Evolutionary conservation across 2,797 vertebrate genomes (phyloP), one percentile per base, ranked within the genome.

Genomic region (Eremophila alpestris): DNA sequence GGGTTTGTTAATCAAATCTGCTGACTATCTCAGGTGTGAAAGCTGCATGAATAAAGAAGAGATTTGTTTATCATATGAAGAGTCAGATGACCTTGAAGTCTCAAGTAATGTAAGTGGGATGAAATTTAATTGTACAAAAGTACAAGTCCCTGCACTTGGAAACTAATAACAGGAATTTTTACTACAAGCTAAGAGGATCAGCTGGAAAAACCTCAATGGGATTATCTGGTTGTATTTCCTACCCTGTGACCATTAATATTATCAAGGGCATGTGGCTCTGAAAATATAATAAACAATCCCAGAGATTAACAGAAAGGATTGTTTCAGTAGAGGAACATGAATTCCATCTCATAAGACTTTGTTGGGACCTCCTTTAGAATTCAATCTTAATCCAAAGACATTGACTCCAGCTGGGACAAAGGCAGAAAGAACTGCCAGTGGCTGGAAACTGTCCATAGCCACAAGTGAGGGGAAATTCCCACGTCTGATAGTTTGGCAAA

Each of bases 1-100:
- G 15, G 27, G 11, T 30, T 41, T 71, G 49, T 49, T 95, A 96
- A 88, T 94, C 62, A 86, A 94, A 91, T 94, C 87, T 94, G 62
- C 89, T 95, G 84, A 76, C 75, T 73, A 48, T 75, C 38, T 86
- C 38, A 55, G 79, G 65, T 78, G 93, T 83, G 82, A 92, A 94
- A 89, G 34, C 56, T 89, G 36, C 73, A 93, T 94, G 79, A 86
- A 27, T 91, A 54, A 69, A 59, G 48, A 69, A 83, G 36, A 74
- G 13, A 62, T 93, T 88, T 81, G n/a, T 64, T 94, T 96, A 41
- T 85, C 43, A 24, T 58, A 71, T 23, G 58, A 51, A 77, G 76
- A 83, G 13, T 80, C 62, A 30, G 26, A 56, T 71, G 82, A 94
- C 95, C 79, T 93, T 95, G 79, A 94, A 94, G 36, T 27, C 41